Percentiles rank a stretch among this genome's conserved stretches.
phyloP scores from a whole-genome alignment of 2,113 vertebrate species.

The Desmodus rotundus region DNA sequence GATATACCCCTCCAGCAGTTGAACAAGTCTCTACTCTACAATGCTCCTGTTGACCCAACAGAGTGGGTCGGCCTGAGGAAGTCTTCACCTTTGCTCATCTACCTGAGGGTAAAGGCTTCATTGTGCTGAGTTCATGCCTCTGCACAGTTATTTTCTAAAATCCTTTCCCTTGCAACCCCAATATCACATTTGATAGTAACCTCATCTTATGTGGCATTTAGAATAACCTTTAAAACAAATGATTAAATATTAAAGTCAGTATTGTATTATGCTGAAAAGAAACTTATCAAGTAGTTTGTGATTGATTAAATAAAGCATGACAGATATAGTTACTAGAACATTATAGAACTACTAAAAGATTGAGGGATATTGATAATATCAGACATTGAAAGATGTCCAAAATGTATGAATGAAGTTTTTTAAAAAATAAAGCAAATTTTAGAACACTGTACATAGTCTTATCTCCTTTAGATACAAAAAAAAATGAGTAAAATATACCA shows the following conservation, averaged over 20 bases:
- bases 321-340: background rate
- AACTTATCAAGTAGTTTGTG: background rate
- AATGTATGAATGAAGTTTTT: background rate
- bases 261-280: background rate
- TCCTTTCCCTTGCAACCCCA: background rate
- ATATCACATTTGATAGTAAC: background rate
- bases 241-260: background rate
- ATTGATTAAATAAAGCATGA: background rate
- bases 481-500: background rate
- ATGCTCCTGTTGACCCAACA: constrained; percentile 84
- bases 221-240: background rate
- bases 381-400: background rate
- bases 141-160: background rate
- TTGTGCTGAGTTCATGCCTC: background rate
- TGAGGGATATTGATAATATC: background rate
- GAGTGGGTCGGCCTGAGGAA: constrained; percentile 95
- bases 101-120: constrained; percentile 88
- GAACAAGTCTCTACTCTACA: constrained; percentile 86
- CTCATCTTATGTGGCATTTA: background rate
- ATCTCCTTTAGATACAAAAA: background rate
- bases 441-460: background rate
- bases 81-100: constrained; percentile 85
- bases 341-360: background rate
- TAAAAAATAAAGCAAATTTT: background rate
- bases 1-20: constrained; percentile 78